Base-by-base conservation (phyloP, 1,140 invertebrate genomes). In the Dendroctonus valens region DNA sequence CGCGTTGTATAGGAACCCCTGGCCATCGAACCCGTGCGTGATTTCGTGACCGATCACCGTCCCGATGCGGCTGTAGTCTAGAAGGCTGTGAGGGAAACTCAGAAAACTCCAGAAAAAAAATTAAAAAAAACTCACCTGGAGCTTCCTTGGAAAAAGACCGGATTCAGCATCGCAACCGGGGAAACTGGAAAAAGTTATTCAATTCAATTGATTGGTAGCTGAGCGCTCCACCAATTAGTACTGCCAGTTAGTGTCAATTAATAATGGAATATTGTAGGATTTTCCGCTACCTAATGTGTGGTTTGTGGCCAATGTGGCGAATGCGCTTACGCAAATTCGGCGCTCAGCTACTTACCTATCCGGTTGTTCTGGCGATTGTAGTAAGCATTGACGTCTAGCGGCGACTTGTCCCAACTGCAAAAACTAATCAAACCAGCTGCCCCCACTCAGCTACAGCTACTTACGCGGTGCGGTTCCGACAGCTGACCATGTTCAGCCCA, bases 1-100 rank as follows among this genome's bases (percentile, higher is more conserved):
- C 14, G 48, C 41, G 59, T 90, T 86, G 75, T 85, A 89, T 69
- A 86, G 79, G 50, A 71, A 74, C 72, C 83, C 83, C 51, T 70
- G 65, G 53, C 75, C 76, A 60, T 87, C 85, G 68, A 85, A 85
- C n/a, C 82, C 82, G 65, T 86, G 86, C 0, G 84, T 84, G 38
- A 88, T 79, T 74, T 87, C 83, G 60, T 87, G 86, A 4, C 85
- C 85, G 12, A 88, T 80, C 9, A 86, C 75, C 5, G 80, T 78
- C n/a, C 85, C 85, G 41, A 85, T 75, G 41, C 79, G 79, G 14
- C 82, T 83, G 65, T 84, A 86, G 70, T 84, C 77, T 50, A 77
- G 41, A 15, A 75, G 49, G 48, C 73, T 75, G 41, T 61, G 66
- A 67, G 42, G 41, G 14, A 26, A 26, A 41, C 9, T 49, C 5